Conservation (phyloP, 2,797 vertebrate genomes). For the Kryptopterus vitreolus region DNA sequence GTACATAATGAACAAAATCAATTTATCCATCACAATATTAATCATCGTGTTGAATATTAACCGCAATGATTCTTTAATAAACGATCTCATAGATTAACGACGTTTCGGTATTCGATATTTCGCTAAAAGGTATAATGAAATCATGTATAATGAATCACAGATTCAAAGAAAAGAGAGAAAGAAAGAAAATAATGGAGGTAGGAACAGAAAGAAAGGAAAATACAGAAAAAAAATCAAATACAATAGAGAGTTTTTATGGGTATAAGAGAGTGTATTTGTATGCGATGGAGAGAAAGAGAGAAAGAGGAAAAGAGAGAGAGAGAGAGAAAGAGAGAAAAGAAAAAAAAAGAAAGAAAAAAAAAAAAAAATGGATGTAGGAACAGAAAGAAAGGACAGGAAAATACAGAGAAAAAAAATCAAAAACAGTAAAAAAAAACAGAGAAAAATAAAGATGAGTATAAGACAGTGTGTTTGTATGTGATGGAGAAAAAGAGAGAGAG, state of each 20-base stretch:
- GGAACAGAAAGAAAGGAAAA: background rate
- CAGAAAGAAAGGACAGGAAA: background rate
- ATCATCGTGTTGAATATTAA: background rate
- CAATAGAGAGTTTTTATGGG: no score
- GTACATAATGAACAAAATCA: slow-evolving; percentile 7
- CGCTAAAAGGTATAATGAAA: no score
- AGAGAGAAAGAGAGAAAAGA: background rate
- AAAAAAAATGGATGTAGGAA: background rate
- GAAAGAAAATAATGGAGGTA: no score
- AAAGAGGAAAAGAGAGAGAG: background rate
- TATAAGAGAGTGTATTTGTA: no score
- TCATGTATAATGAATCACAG: no score
- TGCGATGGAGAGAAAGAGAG: background rate
- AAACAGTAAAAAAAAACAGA: background rate
- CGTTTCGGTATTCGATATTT: no score
- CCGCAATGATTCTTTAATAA: background rate
- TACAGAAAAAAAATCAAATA: no score
- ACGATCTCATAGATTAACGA: no score
- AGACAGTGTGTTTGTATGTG: no score
- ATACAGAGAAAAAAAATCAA: background rate
- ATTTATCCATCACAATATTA: no score
- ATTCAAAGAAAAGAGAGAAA: background rate
- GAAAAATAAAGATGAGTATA: no score
- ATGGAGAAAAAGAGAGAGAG: no score
- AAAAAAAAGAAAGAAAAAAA: background rate